Conservation (phyloP, 2,113 vertebrate genomes). For the Malurus alboscapulatus region DNA sequence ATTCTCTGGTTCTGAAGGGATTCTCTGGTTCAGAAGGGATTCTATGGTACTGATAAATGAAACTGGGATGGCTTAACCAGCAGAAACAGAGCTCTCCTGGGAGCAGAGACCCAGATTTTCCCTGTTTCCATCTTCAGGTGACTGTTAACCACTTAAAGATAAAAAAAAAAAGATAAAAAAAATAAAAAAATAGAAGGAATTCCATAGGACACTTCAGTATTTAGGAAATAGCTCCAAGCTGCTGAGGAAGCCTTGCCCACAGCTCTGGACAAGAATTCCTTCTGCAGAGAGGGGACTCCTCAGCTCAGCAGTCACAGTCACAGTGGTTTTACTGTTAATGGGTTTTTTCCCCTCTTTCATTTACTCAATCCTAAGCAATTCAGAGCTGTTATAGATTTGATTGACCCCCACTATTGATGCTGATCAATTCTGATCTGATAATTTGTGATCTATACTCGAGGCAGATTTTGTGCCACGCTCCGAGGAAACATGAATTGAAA, state of each 20-base stretch:
- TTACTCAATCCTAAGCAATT: background rate
- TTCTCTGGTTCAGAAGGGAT: background rate
- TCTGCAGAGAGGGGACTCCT: background rate
- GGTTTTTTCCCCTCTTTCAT: background rate
- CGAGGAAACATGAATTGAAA: background rate
- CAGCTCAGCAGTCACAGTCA: background rate
- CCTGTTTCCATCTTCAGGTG: background rate
- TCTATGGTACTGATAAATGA: background rate
- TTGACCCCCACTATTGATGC: background rate
- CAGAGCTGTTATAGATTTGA: background rate
- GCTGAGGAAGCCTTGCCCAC: background rate
- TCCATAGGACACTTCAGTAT: background rate
- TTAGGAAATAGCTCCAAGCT: background rate
- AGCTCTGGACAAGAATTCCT: background rate
- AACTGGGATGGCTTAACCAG: background rate
- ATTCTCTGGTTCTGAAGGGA: background rate
- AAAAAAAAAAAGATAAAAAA: too few relatives aligned
- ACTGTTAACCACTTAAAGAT: background rate
- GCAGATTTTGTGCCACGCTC: background rate
- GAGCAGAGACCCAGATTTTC: background rate
- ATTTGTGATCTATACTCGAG: fast-evolving
- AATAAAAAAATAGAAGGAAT: background rate
- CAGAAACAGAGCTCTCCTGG: background rate
- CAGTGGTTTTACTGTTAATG: background rate
- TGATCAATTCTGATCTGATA: background rate